Evolutionary conservation across 2,797 vertebrate species (phyloP).

Genomic region (Spheniscus humboldti): DNA sequence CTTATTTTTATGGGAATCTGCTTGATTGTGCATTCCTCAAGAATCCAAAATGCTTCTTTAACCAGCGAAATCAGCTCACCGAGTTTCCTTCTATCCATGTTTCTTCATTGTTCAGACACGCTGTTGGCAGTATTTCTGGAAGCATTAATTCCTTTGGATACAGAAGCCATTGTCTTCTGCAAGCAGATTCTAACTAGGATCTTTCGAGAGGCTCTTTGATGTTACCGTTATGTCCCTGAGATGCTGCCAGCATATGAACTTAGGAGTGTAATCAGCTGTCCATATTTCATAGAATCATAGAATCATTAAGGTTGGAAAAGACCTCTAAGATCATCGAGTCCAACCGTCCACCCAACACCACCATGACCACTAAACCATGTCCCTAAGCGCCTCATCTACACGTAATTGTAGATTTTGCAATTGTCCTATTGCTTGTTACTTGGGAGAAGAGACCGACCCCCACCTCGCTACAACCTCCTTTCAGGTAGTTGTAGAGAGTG

Average conservation of each 20-base stretch:
- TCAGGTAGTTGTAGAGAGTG: too few relatives aligned
- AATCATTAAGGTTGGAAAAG: too few relatives aligned
- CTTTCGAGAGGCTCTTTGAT: not conserved
- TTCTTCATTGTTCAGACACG: not conserved
- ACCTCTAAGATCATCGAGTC: too few relatives aligned
- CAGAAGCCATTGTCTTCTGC: not conserved
- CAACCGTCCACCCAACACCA: too few relatives aligned
- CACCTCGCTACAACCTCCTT: too few relatives aligned
- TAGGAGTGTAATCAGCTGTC: not conserved
- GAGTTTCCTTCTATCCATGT: not conserved
- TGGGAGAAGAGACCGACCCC: too few relatives aligned
- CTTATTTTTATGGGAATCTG: not conserved
- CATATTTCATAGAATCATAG: not conserved
- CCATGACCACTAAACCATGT: too few relatives aligned
- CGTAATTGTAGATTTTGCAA: too few relatives aligned
- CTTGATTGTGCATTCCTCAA: not conserved
- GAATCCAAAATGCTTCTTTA: not conserved
- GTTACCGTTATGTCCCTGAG: not conserved
- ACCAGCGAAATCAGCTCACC: not conserved
- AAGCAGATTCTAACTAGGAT: not conserved
- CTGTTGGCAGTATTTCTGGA: not conserved
- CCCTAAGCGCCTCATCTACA: too few relatives aligned
- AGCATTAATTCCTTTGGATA: not conserved
- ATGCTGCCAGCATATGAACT: not conserved
- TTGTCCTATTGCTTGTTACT: too few relatives aligned